Conservation (phyloP, 2,113 vertebrate species). For the Cyprinodon tularosa region DNA sequence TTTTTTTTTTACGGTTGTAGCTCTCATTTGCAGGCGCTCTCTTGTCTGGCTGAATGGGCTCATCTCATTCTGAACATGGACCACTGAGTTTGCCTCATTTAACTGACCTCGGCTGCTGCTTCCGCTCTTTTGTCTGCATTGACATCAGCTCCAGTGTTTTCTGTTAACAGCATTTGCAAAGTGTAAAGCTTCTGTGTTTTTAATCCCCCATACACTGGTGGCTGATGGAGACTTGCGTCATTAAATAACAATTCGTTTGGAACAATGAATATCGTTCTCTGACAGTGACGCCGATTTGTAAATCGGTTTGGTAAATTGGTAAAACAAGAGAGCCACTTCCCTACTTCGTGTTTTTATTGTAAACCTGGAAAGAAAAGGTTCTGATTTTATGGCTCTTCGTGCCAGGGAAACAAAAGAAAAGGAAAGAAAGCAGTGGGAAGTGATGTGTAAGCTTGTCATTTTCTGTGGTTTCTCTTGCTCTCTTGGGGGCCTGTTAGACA, state of each 20-base stretch:
- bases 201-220: background rate
- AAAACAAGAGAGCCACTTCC: conserved; percentile 19
- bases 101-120: conserved; percentile 32
- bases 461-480: conserved; percentile 46
- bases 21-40: conserved; percentile 48
- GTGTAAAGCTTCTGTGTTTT: conserved; percentile 13
- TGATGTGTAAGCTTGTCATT: conserved; percentile 66
- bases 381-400: conserved; percentile 53
- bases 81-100: conserved; percentile 66
- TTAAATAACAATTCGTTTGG: conserved; percentile 15
- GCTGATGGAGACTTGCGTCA: conserved; percentile 7
- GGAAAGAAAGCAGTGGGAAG: conserved; percentile 60
- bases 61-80: conserved; percentile 50
- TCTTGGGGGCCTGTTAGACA: conserved; percentile 69
- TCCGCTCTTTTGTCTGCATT: conserved; percentile 23
- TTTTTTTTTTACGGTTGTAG: conserved; percentile 27
- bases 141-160: conserved; percentile 27
- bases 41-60: conserved; percentile 53
- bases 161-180: conserved; percentile 32
- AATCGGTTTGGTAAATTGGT: conserved; percentile 22
- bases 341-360: conserved; percentile 31
- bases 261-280: background rate
- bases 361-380: conserved; percentile 34
- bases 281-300: conserved; percentile 12
- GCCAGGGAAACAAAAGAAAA: conserved; percentile 60